phyloP scores from a whole-genome alignment of 2,888 invertebrate species.

The Spodoptera exigua region DNA sequence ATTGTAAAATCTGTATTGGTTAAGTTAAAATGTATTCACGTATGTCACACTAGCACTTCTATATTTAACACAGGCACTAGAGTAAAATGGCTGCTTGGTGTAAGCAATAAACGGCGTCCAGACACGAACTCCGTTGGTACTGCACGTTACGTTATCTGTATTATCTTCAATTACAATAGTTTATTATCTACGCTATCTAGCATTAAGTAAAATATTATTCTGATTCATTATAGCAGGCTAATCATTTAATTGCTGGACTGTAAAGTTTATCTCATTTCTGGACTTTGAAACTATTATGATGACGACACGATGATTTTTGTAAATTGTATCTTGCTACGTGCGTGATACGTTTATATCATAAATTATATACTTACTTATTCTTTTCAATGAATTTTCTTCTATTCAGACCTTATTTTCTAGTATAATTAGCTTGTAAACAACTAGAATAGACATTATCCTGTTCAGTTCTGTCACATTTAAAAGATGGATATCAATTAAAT shows the following conservation, averaged over 20 bases:
- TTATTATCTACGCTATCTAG: constrained; percentile 45
- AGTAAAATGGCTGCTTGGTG: constrained; percentile 9
- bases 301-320: too few relatives aligned
- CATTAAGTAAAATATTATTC: constrained; percentile 22
- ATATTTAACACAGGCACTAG: constrained; percentile 3
- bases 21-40: not conserved
- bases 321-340: too few relatives aligned
- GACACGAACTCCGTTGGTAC: constrained; percentile 9
- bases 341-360: too few relatives aligned
- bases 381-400: too few relatives aligned
- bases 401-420: too few relatives aligned
- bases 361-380: too few relatives aligned
- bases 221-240: constrained; percentile 33
- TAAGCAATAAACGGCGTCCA: constrained; percentile 12
- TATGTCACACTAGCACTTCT: constrained; percentile 10
- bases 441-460: too few relatives aligned
- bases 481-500: too few relatives aligned
- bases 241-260: constrained; percentile 34
- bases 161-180: constrained; percentile 41
- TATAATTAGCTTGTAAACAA: too few relatives aligned
- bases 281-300: constrained; percentile 22
- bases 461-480: too few relatives aligned
- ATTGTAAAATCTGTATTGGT: constrained; percentile 41
- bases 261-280: constrained; percentile 12
- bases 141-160: constrained; percentile 17